Conservation (phyloP, 2,113 vertebrate genomes). For the Ciconia boyciana region DNA sequence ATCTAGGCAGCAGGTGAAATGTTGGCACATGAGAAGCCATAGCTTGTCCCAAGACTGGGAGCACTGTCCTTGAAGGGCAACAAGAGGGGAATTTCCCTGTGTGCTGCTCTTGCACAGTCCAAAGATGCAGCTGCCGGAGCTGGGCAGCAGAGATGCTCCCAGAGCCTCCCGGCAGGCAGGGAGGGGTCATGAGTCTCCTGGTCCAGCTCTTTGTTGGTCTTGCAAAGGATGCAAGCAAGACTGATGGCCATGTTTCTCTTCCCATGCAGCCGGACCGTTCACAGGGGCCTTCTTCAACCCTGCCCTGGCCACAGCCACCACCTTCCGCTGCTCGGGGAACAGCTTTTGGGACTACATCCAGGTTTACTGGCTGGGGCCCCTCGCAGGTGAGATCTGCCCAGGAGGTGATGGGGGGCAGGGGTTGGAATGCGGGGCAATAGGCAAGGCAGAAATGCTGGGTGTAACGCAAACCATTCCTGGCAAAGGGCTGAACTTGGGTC, state of each 20-base stretch:
- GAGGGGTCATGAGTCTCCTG: fast-evolving
- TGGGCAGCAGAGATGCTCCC: background rate
- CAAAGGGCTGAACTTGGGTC: background rate
- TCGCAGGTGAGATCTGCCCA: slow-evolving; percentile 71
- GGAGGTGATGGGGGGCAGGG: background rate
- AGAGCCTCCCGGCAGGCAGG: background rate
- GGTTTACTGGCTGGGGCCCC: slow-evolving; percentile 88
- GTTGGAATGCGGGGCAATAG: background rate
- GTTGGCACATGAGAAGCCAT: fast-evolving
- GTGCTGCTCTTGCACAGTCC: background rate
- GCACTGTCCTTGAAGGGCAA: fast-evolving
- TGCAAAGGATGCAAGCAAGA: background rate
- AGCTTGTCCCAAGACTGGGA: background rate
- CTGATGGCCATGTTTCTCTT: background rate
- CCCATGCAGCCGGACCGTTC: slow-evolving; percentile 72
- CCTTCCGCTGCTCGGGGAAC: slow-evolving; percentile 85
- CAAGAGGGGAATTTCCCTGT: background rate
- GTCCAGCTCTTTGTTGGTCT: background rate
- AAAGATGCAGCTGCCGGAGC: background rate
- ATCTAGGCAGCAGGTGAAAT: background rate
- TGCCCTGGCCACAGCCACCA: slow-evolving; percentile 76
- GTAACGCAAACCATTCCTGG: fast-evolving
- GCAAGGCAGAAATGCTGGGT: background rate
- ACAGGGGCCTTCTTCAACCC: slow-evolving; percentile 88
- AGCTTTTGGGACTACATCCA: slow-evolving; percentile 76